Conservation (phyloP, 2,888 invertebrate genomes). For the Trachelus stipa region DNA sequence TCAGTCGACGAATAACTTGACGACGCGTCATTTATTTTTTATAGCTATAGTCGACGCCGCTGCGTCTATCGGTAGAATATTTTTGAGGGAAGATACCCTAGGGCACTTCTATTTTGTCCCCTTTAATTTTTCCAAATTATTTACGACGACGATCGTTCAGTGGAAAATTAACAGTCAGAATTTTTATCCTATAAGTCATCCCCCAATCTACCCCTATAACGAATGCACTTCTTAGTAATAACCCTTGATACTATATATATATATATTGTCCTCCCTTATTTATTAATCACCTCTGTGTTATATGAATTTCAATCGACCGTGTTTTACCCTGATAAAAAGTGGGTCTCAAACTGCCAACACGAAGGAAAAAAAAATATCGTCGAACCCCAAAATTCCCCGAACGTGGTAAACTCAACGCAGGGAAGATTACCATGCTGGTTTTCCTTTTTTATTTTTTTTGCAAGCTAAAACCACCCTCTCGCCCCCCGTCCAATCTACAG, state of each 20-base stretch:
- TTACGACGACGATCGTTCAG: conserved; percentile 49
- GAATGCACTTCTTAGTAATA: background rate
- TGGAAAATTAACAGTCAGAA: conserved; percentile 59
- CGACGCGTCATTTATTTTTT: background rate
- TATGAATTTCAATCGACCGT: background rate
- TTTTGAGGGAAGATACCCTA: background rate
- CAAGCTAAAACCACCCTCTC: background rate
- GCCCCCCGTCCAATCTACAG: background rate
- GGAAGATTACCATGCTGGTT: background rate
- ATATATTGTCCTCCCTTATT: background rate
- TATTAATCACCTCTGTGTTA: background rate
- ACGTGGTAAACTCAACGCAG: background rate
- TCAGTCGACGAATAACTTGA: conserved; percentile 38
- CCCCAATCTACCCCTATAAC: background rate
- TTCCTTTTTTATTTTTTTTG: background rate
- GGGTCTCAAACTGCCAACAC: background rate
- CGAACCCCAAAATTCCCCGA: background rate
- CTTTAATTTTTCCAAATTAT: background rate
- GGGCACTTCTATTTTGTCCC: background rate
- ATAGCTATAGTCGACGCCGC: background rate
- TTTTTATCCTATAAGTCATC: conserved; percentile 47
- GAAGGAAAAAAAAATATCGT: background rate
- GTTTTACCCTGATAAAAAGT: background rate
- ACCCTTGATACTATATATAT: background rate
- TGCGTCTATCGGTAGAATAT: background rate